These are phyloP conservation scores for Vulpes lagopus DNA, from an alignment of 2,113 vertebrate species.

Conservation along the genomic window DNA sequence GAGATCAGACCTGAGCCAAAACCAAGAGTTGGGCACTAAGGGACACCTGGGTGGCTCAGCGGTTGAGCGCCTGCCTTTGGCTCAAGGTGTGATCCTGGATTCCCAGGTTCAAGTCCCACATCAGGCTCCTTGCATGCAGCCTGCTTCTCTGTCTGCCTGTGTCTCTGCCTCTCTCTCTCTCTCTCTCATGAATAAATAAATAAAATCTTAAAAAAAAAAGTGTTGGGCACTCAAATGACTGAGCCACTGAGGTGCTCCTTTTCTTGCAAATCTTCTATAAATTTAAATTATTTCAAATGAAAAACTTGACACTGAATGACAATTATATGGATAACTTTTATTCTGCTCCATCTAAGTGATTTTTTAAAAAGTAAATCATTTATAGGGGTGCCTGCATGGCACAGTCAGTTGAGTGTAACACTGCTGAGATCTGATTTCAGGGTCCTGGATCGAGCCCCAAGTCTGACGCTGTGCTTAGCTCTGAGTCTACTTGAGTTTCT, in stretches of 20 bases:
- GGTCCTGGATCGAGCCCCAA: neutral
- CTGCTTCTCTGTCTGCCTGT: too few species aligned
- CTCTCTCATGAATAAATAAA: too few species aligned
- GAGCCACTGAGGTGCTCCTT: neutral
- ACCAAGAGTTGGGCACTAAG: neutral
- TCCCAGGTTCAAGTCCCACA: too few species aligned
- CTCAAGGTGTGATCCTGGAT: too few species aligned
- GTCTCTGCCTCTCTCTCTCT: too few species aligned
- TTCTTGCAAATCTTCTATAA: neutral
- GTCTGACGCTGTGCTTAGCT: neutral
- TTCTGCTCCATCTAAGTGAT: neutral
- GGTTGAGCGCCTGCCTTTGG: too few species aligned
- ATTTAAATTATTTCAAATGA: slow-evolving; percentile 3
- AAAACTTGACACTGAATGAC: neutral
- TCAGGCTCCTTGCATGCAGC: too few species aligned
- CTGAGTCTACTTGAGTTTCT: neutral
- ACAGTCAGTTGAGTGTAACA: neutral
- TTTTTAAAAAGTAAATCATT: neutral
- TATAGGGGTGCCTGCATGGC: neutral
- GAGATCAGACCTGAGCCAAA: neutral
- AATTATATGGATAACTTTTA: neutral
- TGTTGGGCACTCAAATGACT: neutral
- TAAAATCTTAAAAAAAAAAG: neutral
- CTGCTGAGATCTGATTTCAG: neutral
- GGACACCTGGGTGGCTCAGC: too few species aligned